Percentiles rank a stretch among this genome's conserved stretches.
phyloP scores from a whole-genome alignment of 1,140 invertebrate genomes.

The Onthophagus taurus region DNA sequence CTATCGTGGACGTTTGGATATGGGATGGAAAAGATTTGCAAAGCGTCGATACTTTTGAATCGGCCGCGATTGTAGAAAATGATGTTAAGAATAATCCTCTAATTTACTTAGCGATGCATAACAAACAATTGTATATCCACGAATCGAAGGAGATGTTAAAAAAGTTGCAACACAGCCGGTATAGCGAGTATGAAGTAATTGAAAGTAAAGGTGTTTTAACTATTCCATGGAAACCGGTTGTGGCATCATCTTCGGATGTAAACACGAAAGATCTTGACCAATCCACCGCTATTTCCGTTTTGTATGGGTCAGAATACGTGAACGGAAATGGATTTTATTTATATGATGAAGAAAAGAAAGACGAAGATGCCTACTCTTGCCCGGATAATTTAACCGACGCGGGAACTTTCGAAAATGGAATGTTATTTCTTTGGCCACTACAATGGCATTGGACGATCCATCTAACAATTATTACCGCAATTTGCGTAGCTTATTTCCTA shows the following conservation, averaged over 20 bases:
- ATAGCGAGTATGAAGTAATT: slow-evolving; percentile 27
- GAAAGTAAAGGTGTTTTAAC: slow-evolving; percentile 37
- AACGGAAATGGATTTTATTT: slow-evolving; percentile 65
- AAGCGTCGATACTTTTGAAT: slow-evolving; percentile 64
- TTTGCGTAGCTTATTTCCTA: too few relatives aligned
- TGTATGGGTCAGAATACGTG: slow-evolving; percentile 60
- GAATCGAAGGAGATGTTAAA: slow-evolving; percentile 45
- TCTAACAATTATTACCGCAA: too few relatives aligned
- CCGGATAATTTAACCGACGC: slow-evolving; percentile 4
- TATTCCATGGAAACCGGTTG: slow-evolving; percentile 63
- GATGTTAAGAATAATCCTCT: slow-evolving; percentile 43
- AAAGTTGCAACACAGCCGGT: slow-evolving; percentile 34
- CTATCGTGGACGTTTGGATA: slow-evolving; percentile 77
- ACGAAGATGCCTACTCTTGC: slow-evolving; percentile 15
- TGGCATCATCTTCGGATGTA: slow-evolving; percentile 39
- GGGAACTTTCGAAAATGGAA: slow-evolving; percentile 6
- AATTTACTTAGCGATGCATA: slow-evolving; percentile 79
- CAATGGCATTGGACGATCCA: too few relatives aligned
- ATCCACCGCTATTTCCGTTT: slow-evolving; percentile 51
- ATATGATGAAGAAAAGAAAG: slow-evolving; percentile 41
- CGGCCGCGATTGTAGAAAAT: slow-evolving; percentile 39
- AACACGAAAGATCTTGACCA: slow-evolving; percentile 26
- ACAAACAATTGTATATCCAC: slow-evolving; percentile 74
- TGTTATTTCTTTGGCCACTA: too few relatives aligned
- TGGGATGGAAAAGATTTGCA: slow-evolving; percentile 53